A percentile compares a stretch with the other conserved stretches of the same genome.
These are phyloP conservation scores for Petrosia ficiformis DNA, from an alignment of 37 sponge, comb jelly and placozoan species.

Conservation along the genomic window DNA sequence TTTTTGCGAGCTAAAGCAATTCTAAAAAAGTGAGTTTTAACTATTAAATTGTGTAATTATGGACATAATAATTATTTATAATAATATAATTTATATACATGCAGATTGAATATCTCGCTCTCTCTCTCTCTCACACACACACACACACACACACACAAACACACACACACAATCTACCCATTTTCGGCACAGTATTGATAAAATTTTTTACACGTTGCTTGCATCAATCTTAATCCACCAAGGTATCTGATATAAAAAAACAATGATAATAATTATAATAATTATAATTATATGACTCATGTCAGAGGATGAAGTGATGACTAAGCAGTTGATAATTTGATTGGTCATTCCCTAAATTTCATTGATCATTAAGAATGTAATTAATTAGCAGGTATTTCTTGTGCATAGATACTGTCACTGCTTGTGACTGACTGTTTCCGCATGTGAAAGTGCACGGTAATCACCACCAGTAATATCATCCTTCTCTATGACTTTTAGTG, in stretches of 20 bases:
- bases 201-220: conserved; percentile 89
- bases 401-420: too few species aligned
- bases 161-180: conserved; percentile 70
- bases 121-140: too few species aligned
- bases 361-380: too few species aligned
- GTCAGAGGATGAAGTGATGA: not conserved
- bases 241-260: conserved; percentile 55
- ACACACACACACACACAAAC: too few species aligned
- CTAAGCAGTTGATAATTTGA: not conserved
- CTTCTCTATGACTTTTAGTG: too few species aligned
- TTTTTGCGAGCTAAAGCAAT: conserved; percentile 83
- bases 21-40: conserved; percentile 19
- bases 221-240: conserved; percentile 81
- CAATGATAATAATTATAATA: not conserved
- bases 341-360: too few species aligned
- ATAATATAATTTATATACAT: conserved; percentile 19
- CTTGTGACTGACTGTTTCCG: too few species aligned
- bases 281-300: conserved; percentile 3
- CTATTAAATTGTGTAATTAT: not conserved
- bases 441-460: too few species aligned
- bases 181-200: conserved; percentile 82
- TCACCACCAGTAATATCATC: too few species aligned
- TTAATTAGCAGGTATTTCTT: too few species aligned
- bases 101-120: not conserved
- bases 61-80: conserved; percentile 49